Evolutionary conservation across 2,888 invertebrate genomes (phyloP), one percentile per base, ranked within the genome.

Genomic region (Leptopilina drosophilae): DNA sequence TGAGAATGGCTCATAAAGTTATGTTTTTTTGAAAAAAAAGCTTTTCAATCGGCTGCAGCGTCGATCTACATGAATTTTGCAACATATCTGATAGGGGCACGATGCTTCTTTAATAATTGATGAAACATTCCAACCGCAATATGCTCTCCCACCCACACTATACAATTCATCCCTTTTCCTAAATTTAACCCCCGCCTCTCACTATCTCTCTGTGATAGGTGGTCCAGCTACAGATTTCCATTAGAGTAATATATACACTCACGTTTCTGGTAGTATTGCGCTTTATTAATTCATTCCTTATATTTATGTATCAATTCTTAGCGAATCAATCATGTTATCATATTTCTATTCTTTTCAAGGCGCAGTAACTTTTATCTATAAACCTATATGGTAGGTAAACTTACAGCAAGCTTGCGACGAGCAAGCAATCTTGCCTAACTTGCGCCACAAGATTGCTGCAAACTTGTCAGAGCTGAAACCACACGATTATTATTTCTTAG

Each of bases 71-170:
- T 85, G 83, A 85, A 84, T 84, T 84, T 84, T 82, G 79, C 79
- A 85, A 82, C 82, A 62, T 84, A 88, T 87, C 87, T 84, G 87
- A 88, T 87, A 87, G 88, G 86, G 86, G 86, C 87, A 88, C 87
- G 88, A 87, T 89, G 88, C 85, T 82, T 82, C 84, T 84, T 90
- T 86, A 90, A 90, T 90, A 90, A 89, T 90, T 89, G 86, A 90
- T 90, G 90, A 88, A 90, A 90, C 90, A 89, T 88, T 87, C 87
- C 86, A 85, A 87, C 89, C 89, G 89, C 89, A 88, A 90, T 89
- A 90, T 90, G 88, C 87, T 81, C 80, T 84, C 85, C 84, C 83
- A 77, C 80, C 78, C 80, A 49, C 8, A 49, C 49, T 46, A 11
- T 46, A 46, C 9, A 46, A 26, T 33, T 26, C 67, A 69, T 69